Percentiles rank a stretch among this genome's conserved stretches.
phyloP scores from a whole-genome alignment of 1,140 invertebrate species.

The Brevipalpus yothersi region DNA sequence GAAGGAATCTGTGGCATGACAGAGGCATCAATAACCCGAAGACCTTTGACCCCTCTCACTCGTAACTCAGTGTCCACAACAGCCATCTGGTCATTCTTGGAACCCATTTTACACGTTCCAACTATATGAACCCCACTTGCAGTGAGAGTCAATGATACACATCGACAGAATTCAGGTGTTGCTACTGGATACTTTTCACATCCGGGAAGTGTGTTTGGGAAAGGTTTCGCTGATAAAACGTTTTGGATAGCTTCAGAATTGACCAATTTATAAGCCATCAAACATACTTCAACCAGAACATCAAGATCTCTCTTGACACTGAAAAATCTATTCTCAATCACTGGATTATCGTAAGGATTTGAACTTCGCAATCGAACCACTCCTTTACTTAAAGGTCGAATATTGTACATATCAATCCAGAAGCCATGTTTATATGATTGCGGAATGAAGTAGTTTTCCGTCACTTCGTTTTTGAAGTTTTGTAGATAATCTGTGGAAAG shows the following conservation, averaged over 20 bases:
- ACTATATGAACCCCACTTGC: background rate
- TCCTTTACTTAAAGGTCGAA: background rate
- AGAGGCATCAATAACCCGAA: no score
- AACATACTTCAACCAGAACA: background rate
- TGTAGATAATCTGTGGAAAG: background rate
- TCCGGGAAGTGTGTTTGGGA: background rate
- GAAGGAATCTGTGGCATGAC: no score
- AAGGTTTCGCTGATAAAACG: background rate
- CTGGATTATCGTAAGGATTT: background rate
- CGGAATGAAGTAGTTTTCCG: background rate
- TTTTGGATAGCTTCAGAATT: background rate
- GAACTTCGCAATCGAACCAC: background rate
- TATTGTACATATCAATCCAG: background rate
- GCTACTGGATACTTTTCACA: slow-evolving; percentile 13
- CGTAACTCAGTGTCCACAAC: no score
- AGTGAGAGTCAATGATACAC: background rate
- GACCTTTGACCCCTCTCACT: no score
- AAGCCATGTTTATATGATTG: background rate
- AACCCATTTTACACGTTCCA: background rate
- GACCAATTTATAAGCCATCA: background rate
- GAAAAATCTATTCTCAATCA: background rate
- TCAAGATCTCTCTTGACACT: background rate
- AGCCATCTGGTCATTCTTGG: no score
- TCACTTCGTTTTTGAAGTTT: background rate
- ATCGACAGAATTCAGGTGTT: background rate